Evolutionary conservation across 2,113 vertebrate species (phyloP).

Genomic region (Aegotheles bennettii): DNA sequence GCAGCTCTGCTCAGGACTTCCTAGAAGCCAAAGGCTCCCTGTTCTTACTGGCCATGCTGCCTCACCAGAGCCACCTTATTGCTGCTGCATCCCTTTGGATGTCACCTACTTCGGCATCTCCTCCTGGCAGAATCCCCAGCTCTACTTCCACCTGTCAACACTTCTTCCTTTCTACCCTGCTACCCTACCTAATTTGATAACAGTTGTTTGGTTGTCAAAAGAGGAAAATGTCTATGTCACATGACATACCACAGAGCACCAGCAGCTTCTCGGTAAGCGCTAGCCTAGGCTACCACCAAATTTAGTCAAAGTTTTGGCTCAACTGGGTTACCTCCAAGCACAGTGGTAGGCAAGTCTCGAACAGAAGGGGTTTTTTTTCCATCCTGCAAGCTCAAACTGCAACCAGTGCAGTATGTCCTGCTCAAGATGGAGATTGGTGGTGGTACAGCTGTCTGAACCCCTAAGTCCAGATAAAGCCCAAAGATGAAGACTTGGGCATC

Average conservation of each 20-base stretch:
- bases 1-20: neutral
- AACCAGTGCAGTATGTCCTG: neutral
- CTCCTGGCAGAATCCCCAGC: neutral
- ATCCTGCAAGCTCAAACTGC: neutral
- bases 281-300: neutral
- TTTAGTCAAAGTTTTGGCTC: neutral
- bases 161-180: neutral
- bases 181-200: neutral
- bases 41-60: neutral
- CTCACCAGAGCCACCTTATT: neutral
- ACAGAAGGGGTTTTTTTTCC: neutral
- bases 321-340: neutral
- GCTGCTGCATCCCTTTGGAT: neutral
- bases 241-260: neutral
- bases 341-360: fast-evolving
- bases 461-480: neutral
- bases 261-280: neutral
- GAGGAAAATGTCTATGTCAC: fast-evolving
- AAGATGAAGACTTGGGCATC: neutral
- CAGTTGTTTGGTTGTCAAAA: neutral
- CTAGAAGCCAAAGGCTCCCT: neutral
- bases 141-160: neutral
- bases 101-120: neutral
- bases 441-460: neutral
- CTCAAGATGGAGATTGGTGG: neutral